Conservation (phyloP, 2,797 vertebrate genomes). For the Tenualosa thibaudeaui region DNA sequence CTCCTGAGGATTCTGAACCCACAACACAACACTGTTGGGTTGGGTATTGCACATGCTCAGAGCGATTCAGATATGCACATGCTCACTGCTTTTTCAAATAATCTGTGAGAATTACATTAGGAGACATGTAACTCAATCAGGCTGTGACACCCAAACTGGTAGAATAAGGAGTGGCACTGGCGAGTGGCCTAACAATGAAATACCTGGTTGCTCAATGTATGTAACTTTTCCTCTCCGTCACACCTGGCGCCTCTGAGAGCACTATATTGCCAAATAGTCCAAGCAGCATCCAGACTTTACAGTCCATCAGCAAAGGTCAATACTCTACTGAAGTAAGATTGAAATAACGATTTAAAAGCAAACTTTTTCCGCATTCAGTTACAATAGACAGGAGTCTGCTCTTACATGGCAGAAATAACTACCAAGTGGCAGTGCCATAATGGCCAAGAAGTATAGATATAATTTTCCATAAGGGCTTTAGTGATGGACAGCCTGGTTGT, state of each 20-base stretch:
- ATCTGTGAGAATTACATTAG: not conserved
- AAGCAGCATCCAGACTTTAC: too few species aligned
- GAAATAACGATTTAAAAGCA: not conserved
- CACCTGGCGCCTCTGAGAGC: too few species aligned
- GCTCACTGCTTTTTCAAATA: not conserved
- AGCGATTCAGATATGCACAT: not conserved
- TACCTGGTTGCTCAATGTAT: too few species aligned
- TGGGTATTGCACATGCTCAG: not conserved
- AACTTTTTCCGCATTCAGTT: not conserved
- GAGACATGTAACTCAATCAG: not conserved
- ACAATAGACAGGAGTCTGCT: not conserved
- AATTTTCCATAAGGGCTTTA: not conserved
- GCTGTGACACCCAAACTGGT: not conserved
- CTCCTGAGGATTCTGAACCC: not conserved
- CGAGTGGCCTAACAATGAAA: too few species aligned
- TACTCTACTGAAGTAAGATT: not conserved
- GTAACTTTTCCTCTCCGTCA: too few species aligned
- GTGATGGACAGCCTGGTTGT: not conserved
- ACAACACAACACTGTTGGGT: not conserved
- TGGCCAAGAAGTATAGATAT: not conserved
- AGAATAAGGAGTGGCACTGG: not conserved
- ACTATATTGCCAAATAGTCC: too few species aligned
- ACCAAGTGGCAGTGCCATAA: not conserved
- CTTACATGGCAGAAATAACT: not conserved
- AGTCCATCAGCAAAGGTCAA: not conserved